These are phyloP conservation scores for Sinelater perroti DNA, from an alignment of 2,888 invertebrate species.

Conservation along the genomic window DNA sequence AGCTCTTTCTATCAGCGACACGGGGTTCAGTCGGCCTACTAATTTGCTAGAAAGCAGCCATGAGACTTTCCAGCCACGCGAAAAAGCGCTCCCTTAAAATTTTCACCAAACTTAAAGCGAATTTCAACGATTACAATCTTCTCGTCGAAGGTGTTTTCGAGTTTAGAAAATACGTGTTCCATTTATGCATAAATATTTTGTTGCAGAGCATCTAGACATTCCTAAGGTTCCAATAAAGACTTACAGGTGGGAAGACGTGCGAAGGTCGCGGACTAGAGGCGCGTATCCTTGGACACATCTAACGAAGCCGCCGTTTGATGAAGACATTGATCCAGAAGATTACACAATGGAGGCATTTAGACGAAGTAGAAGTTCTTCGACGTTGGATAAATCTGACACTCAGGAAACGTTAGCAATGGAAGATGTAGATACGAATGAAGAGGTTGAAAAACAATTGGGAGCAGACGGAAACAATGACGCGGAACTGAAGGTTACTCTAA, in stretches of 20 bases:
- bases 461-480: slow-evolving; percentile 24
- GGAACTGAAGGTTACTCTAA: background rate
- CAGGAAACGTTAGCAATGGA: slow-evolving; percentile 18
- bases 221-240: slow-evolving; percentile 79
- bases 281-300: slow-evolving; percentile 85
- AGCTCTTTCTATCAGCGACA: background rate
- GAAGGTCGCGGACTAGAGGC: slow-evolving; percentile 74
- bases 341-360: slow-evolving; percentile 54
- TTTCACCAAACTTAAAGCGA: slow-evolving; percentile 10
- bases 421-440: background rate
- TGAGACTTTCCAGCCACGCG: no score
- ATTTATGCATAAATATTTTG: no score
- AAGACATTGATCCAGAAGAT: slow-evolving; percentile 57
- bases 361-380: slow-evolving; percentile 45
- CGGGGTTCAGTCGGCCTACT: no score
- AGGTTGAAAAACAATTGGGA: slow-evolving; percentile 3
- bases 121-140: slow-evolving; percentile 10
- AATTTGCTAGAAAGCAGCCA: no score
- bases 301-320: slow-evolving; percentile 67
- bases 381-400: slow-evolving; percentile 40
- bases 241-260: slow-evolving; percentile 83
- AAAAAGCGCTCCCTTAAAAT: no score
- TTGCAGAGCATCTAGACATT: slow-evolving; percentile 51
- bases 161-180: background rate
- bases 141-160: slow-evolving; percentile 5